Evolutionary conservation across 1,140 invertebrate genomes (phyloP).

Genomic region (Riptortus pedestris): DNA sequence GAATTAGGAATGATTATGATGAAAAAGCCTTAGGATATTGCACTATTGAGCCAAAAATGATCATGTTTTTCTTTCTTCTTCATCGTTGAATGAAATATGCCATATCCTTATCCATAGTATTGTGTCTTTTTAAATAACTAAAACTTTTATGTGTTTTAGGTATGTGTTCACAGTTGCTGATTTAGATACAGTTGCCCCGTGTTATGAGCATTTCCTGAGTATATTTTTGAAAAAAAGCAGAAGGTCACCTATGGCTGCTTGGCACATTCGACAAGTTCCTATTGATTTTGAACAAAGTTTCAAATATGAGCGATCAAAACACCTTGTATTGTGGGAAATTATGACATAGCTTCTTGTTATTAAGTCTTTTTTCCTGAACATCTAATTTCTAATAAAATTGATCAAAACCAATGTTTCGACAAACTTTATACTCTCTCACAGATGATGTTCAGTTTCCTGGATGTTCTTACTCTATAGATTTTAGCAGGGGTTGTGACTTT

Average conservation of each 20-base stretch:
- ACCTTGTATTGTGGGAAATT: constrained; percentile 66
- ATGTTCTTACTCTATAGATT: no score
- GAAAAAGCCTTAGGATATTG: no score
- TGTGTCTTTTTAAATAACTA: neutral
- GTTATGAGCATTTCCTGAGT: constrained; percentile 69
- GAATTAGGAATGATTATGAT: no score
- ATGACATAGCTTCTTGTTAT: constrained; percentile 1
- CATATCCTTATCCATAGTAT: neutral
- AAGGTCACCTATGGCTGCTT: constrained; percentile 40
- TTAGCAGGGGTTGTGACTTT: no score
- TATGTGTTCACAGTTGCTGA: constrained; percentile 73
- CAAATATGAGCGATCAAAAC: constrained; percentile 62
- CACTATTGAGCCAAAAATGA: no score
- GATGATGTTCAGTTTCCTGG: no score
- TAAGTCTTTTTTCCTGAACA: no score
- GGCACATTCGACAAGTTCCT: constrained; percentile 50
- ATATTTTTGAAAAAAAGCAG: constrained; percentile 43
- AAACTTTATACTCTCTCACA: no score
- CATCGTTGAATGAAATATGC: no score
- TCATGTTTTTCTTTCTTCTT: no score
- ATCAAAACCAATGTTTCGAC: no score
- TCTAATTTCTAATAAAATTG: no score
- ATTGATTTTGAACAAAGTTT: constrained; percentile 74
- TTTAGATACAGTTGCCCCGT: constrained; percentile 67
- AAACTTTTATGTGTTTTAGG: constrained; percentile 32